Conservation (phyloP, 2,888 invertebrate species). For the Ametastegia equiseti region DNA sequence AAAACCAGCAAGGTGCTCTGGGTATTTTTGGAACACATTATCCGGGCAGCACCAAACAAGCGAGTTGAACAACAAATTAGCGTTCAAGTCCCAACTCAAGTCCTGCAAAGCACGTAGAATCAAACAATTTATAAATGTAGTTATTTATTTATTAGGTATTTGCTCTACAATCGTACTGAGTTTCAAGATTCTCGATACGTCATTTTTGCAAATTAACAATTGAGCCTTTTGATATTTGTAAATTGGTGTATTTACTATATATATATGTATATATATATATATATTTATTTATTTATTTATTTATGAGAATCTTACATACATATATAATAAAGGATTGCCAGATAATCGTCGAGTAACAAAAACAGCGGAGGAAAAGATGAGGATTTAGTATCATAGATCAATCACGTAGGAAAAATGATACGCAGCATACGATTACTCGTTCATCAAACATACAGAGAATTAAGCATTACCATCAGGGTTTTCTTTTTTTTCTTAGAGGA, state of each 20-base stretch:
- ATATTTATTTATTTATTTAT: too few species aligned
- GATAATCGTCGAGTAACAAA: constrained; percentile 45
- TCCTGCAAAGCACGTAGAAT: neutral
- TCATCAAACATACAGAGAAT: neutral
- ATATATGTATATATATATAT: constrained; percentile 43
- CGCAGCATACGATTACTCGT: neutral
- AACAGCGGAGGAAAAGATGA: constrained; percentile 5
- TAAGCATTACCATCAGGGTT: neutral
- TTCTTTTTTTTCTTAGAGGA: neutral
- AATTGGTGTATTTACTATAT: constrained; percentile 25
- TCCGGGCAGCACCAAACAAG: too few species aligned
- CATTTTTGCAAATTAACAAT: constrained; percentile 61
- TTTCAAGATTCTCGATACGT: constrained; percentile 60
- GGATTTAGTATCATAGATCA: neutral
- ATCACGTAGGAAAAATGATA: neutral
- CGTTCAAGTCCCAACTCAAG: too few species aligned
- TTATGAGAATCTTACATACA: constrained; percentile 53
- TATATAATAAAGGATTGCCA: constrained; percentile 51
- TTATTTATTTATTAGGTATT: constrained; percentile 61
- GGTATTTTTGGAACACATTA: too few species aligned
- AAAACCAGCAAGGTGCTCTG: too few species aligned
- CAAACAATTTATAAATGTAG: constrained; percentile 60
- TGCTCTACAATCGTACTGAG: constrained; percentile 56
- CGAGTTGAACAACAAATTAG: too few species aligned
- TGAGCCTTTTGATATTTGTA: constrained; percentile 59